Conservation (phyloP, 2,797 vertebrate species). For the Phoxinus dragarum region DNA sequence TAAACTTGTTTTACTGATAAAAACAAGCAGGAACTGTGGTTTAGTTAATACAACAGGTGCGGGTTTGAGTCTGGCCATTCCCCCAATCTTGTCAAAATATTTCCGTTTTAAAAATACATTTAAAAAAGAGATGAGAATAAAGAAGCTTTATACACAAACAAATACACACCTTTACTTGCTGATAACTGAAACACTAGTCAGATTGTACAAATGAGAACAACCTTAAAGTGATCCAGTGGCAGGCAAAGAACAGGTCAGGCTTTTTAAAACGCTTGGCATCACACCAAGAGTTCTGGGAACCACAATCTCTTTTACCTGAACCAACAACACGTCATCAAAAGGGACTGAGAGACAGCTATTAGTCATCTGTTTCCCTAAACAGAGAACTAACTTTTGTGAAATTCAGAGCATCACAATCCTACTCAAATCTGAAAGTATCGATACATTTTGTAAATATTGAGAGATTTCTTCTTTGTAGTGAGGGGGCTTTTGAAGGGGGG, state of each 20-base stretch:
- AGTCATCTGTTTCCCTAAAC: slow-evolving; percentile 28
- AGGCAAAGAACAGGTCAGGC: not conserved
- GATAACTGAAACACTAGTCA: not conserved
- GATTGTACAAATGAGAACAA: not conserved
- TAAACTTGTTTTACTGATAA: not conserved
- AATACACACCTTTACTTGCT: not conserved
- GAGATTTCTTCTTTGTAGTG: not conserved
- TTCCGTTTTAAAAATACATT: not conserved
- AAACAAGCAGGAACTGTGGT: not conserved
- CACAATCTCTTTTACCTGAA: slow-evolving; percentile 44
- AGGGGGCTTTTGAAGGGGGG: not conserved
- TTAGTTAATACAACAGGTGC: not conserved
- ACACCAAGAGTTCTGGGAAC: slow-evolving; percentile 48
- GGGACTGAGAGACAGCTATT: slow-evolving; percentile 8
- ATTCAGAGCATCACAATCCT: slow-evolving; percentile 1
- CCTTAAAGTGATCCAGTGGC: not conserved
- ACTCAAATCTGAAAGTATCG: not conserved
- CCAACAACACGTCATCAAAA: slow-evolving; percentile 34
- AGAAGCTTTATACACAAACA: not conserved
- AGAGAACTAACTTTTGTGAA: slow-evolving; percentile 21
- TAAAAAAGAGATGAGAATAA: not conserved
- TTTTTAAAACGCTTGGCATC: slow-evolving; percentile 1
- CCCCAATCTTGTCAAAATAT: not conserved
- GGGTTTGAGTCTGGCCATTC: not conserved
- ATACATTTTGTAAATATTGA: slow-evolving; percentile 9